A percentile compares a stretch with the other conserved stretches of the same genome.
Evolutionary conservation across 2,888 invertebrate species (phyloP).

Genomic region (Eupithecia exiguata): DNA sequence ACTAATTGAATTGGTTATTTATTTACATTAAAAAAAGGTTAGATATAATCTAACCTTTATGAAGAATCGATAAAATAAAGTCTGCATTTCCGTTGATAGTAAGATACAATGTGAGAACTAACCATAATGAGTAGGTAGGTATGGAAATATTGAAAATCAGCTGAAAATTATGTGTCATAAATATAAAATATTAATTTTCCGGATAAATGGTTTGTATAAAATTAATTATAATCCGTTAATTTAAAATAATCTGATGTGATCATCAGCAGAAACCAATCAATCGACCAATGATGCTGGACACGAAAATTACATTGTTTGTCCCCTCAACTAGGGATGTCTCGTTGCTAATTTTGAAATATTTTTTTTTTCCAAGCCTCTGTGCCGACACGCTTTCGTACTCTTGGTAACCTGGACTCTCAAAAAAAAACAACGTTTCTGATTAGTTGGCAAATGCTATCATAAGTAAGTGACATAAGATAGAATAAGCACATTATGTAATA

Average conservation of each 20-base stretch:
- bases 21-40: no score
- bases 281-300: slow-evolving; percentile 4
- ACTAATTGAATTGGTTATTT: neutral
- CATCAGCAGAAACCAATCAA: slow-evolving; percentile 4
- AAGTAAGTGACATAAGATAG: no score
- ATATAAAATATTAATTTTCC: neutral
- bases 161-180: neutral
- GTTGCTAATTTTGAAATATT: neutral
- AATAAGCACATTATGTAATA: no score
- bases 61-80: no score
- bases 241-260: slow-evolving; percentile 11
- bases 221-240: slow-evolving; percentile 4
- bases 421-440: no score
- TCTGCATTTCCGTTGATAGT: no score
- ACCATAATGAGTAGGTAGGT: neutral
- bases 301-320: slow-evolving; percentile 2
- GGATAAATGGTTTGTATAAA: neutral
- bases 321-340: neutral
- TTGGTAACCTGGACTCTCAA: neutral
- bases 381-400: neutral
- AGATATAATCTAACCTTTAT: no score
- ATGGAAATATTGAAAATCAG: neutral
- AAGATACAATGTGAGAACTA: no score
- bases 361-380: neutral
- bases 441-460: no score